These are phyloP conservation scores for Platycercus adscitus DNA, from an alignment of 2,113 vertebrate genomes.

Conservation along the genomic window DNA sequence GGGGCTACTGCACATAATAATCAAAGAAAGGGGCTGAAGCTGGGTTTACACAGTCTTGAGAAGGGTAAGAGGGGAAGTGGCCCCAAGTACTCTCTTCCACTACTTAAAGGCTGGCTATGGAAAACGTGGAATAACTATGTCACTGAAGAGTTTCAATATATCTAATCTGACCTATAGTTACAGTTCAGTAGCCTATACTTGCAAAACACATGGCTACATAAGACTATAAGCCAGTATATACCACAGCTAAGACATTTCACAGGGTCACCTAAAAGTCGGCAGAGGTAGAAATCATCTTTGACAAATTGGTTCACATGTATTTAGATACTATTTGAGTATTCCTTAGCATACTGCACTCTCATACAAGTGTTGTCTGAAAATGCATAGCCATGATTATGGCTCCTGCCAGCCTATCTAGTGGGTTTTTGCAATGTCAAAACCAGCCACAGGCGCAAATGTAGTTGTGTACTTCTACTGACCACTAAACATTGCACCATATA, in stretches of 20 bases:
- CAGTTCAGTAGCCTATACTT: background rate
- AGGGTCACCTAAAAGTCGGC: background rate
- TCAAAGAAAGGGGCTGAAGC: background rate
- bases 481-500: background rate
- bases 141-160: background rate
- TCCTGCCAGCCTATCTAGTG: background rate
- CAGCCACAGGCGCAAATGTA: accelerated
- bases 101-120: background rate
- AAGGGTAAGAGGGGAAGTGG: background rate
- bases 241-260: background rate
- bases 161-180: background rate
- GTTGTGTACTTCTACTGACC: background rate
- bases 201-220: background rate
- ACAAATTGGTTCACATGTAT: background rate
- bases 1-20: accelerated
- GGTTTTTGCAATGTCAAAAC: background rate
- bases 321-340: background rate
- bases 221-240: background rate
- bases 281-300: background rate
- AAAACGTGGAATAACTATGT: background rate
- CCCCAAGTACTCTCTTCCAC: background rate
- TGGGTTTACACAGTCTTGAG: background rate
- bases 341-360: background rate
- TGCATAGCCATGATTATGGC: background rate
- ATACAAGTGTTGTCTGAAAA: background rate